Percentiles rank a stretch among this genome's conserved stretches.
These are phyloP conservation scores for Pimpla rufipes DNA, from an alignment of 2,888 invertebrate species.

Conservation along the genomic window DNA sequence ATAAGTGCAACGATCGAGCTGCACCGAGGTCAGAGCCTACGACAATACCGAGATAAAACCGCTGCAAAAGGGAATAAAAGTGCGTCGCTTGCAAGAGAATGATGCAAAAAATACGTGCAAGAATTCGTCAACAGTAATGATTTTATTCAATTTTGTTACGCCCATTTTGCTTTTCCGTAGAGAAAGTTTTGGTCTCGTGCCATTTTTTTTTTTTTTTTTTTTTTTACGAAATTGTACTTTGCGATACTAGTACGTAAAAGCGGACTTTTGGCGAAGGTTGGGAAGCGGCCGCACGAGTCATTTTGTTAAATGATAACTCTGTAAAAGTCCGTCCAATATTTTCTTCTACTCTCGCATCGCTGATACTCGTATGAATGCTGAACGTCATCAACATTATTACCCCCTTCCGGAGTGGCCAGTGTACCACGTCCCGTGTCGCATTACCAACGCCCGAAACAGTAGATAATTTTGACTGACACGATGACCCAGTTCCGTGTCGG, in stretches of 20 bases:
- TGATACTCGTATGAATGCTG: not conserved
- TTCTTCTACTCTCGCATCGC: not conserved
- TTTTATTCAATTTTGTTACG: no score
- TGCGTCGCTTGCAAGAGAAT: not conserved
- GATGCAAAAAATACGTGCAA: no score
- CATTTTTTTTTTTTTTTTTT: not conserved
- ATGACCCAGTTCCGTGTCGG: slow-evolving; percentile 49
- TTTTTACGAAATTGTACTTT: no score
- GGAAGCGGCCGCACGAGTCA: no score
- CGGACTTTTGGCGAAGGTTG: no score
- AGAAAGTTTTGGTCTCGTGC: no score
- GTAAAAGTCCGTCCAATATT: not conserved
- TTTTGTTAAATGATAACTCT: not conserved
- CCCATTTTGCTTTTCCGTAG: not conserved
- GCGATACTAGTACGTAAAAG: no score
- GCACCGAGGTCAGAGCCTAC: not conserved
- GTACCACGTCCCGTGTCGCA: not conserved
- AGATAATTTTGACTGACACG: slow-evolving; percentile 46
- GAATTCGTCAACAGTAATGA: no score
- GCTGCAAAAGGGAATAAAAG: not conserved
- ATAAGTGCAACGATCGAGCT: slow-evolving; percentile 45
- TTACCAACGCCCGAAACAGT: not conserved
- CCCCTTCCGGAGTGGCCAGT: not conserved
- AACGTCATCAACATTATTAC: not conserved
- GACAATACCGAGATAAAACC: not conserved